Evolutionary conservation across 2,113 vertebrate species (phyloP), one percentile per base, ranked within the genome.

Genomic region (Bos javanicus): DNA sequence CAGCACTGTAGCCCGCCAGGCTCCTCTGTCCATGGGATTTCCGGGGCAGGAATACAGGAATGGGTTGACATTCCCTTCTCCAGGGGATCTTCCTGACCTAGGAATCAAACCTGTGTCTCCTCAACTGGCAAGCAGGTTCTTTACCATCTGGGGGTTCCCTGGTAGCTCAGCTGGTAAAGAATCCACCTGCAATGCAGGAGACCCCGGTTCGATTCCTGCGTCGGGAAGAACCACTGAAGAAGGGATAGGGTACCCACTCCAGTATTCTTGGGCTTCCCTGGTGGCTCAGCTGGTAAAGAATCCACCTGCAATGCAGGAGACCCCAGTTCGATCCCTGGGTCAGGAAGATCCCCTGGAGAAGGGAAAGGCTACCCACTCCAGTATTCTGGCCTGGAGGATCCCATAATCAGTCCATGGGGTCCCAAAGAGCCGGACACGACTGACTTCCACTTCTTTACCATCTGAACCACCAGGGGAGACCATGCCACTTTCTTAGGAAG

Each of bases 141-240:
- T 36, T 71, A 21, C 9, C 64, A 21, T 36, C 64, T 36, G 17
- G 17, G n/a, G 4, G 2, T 36, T 71, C 64, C 19, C 64, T 71
- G n/a, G 17, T 36, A 36, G 17, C n/a, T 71, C 64, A 71, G 8
- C 0, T 71, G 30, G 30, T 64, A 33, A 64, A 64, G 60, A 64
- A 64, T 64, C 60, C 0, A 0, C 60, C 60, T 33, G 30, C 60
- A 64, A 2, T 64, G 30, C 60, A 64, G 30, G 60, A 64, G 30
- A 64, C 30, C 30, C 30, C 30, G 7, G 7, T 15, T 64, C 2
- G 2, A 67, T 67, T 67, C 64, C 33, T 10, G 16, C 2, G 0
- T 67, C 0, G 0, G n/a, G n/a, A 67, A 36, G 8, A 67, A 19
- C 64, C 9, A 1, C n/a, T 36, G 9, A 19, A 21, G 64, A 21